Conservation (phyloP, 2,113 vertebrate genomes). For the Nansenia antarctica region DNA sequence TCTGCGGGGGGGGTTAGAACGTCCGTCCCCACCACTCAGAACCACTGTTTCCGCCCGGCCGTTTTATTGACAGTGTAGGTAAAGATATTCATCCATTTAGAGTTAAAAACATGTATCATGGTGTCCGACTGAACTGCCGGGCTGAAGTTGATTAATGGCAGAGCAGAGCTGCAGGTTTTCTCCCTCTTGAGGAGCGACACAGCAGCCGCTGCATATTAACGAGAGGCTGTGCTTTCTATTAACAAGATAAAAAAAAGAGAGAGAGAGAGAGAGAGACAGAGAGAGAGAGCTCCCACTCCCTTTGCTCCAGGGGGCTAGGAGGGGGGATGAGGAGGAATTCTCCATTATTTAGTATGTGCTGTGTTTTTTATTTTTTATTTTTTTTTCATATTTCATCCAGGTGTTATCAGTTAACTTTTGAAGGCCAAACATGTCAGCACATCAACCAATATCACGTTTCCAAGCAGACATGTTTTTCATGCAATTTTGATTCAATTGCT, state of each 20-base stretch:
- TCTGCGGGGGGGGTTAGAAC: constrained; percentile 78
- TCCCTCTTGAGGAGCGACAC: constrained; percentile 93
- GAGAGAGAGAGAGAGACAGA: constrained; percentile 64
- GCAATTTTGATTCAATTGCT: constrained; percentile 69
- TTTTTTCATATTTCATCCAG: constrained; percentile 77
- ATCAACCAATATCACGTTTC: constrained; percentile 79
- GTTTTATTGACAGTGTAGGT: constrained; percentile 98
- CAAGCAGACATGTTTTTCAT: constrained; percentile 73
- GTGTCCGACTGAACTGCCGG: constrained; percentile 96
- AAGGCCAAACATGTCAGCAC: constrained; percentile 75
- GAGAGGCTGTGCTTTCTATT: constrained; percentile 99
- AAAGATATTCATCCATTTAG: constrained; percentile 99
- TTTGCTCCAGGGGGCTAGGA: constrained; percentile 95
- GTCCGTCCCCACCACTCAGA: constrained; percentile 82
- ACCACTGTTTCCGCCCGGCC: constrained; percentile 29
- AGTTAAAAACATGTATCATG: constrained; percentile 99
- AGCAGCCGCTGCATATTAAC: constrained; percentile 99
- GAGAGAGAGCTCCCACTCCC: constrained; percentile 69
- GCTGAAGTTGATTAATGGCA: constrained; percentile 99
- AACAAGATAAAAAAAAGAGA: constrained; percentile 95
- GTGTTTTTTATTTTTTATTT: constrained; percentile 61
- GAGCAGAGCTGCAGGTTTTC: constrained; percentile 96
- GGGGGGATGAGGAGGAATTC: constrained; percentile 88
- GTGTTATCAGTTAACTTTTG: constrained; percentile 90
- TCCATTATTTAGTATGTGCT: constrained; percentile 97